phyloP scores from a whole-genome alignment of 2,888 invertebrate genomes.

The Pimpla rufipes region DNA sequence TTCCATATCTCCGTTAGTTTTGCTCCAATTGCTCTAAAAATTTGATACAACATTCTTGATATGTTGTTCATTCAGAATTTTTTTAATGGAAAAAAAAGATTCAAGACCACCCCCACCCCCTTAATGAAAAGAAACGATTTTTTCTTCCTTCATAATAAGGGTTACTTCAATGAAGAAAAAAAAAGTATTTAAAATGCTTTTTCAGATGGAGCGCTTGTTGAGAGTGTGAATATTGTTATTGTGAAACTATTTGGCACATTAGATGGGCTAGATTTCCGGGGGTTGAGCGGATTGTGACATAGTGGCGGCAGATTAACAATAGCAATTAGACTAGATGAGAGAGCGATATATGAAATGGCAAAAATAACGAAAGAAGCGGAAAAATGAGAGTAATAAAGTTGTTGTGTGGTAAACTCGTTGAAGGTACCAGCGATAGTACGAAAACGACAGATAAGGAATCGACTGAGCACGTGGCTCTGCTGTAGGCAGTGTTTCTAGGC shows the following conservation, averaged over 20 bases:
- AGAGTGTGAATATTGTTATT: constrained; percentile 44
- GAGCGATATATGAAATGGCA: background rate
- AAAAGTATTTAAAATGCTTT: too few species aligned
- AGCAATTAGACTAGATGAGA: constrained; percentile 3
- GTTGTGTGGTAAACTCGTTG: constrained; percentile 71
- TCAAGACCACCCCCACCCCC: too few species aligned
- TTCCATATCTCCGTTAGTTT: too few species aligned
- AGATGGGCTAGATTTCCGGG: constrained; percentile 19
- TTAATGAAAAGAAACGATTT: too few species aligned
- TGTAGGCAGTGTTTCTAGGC: constrained; percentile 83
- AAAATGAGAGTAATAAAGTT: constrained; percentile 53
- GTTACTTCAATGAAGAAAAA: too few species aligned
- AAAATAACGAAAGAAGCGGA: background rate
- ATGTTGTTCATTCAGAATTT: too few species aligned
- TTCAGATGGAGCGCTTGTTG: constrained; percentile 24
- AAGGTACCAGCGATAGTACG: constrained; percentile 80
- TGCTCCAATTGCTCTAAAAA: too few species aligned
- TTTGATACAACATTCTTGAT: too few species aligned
- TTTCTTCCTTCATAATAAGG: too few species aligned
- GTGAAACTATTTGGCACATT: constrained; percentile 37
- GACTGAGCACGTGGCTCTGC: constrained; percentile 82
- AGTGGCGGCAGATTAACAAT: background rate
- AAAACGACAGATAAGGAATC: constrained; percentile 81
- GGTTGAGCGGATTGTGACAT: background rate
- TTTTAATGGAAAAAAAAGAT: too few species aligned